Conservation (phyloP, 2,113 vertebrate species). For the Seriola dumerili region DNA sequence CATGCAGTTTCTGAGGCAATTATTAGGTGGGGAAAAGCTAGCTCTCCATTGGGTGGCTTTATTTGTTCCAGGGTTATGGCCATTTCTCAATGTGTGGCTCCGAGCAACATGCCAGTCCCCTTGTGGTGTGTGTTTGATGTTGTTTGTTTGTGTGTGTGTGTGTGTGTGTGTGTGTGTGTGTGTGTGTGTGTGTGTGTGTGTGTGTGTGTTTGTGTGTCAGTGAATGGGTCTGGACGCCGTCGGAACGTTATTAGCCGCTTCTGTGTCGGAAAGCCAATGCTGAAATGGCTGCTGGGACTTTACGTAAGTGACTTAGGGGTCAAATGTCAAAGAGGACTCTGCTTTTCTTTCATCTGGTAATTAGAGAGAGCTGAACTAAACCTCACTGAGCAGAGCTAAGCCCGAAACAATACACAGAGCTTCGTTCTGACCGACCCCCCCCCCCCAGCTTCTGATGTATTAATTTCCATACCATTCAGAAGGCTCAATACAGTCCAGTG, state of each 20-base stretch:
- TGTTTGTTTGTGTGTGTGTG: not conserved
- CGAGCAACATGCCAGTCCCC: slow-evolving; percentile 4
- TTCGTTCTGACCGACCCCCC: not conserved
- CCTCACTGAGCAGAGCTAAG: not conserved
- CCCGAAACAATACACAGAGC: slow-evolving; percentile 24
- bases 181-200: not conserved
- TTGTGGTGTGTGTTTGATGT: slow-evolving; percentile 20
- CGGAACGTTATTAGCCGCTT: slow-evolving; percentile 39
- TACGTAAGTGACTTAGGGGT: slow-evolving; percentile 17
- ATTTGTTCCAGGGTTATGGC: slow-evolving; percentile 63
- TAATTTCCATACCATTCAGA: slow-evolving; percentile 26
- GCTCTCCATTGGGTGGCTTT: slow-evolving; percentile 48
- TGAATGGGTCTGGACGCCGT: not conserved
- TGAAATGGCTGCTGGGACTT: slow-evolving; percentile 44
- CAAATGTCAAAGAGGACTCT: slow-evolving; percentile 40
- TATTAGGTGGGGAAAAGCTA: slow-evolving; percentile 45
- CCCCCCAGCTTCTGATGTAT: slow-evolving; percentile 23
- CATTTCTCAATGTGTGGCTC: slow-evolving; percentile 47
- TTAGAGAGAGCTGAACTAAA: slow-evolving; percentile 38
- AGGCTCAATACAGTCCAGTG: not conserved
- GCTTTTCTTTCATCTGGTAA: slow-evolving; percentile 42
- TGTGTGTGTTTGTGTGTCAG: not conserved
- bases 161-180: not conserved
- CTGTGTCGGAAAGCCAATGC: slow-evolving; percentile 16
- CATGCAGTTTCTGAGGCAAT: slow-evolving; percentile 58